phyloP scores from a whole-genome alignment of 2,113 vertebrate species.

The Labeo rohita region DNA sequence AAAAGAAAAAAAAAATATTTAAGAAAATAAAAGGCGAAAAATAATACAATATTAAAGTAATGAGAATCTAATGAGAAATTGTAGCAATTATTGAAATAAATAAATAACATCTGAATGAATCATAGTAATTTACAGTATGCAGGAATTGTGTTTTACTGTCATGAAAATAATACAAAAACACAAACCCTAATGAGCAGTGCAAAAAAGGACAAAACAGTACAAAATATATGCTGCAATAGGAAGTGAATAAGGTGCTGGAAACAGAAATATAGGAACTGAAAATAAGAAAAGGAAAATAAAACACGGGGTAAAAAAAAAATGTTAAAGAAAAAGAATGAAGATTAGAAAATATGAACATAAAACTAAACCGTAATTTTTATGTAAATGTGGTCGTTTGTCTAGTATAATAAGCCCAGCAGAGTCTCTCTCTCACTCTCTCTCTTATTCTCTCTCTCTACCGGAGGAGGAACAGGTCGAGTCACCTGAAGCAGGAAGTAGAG shows the following conservation, averaged over 20 bases:
- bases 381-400: background rate
- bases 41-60: background rate
- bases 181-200: background rate
- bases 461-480: background rate
- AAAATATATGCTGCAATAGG: background rate
- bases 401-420: background rate
- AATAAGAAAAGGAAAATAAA: background rate
- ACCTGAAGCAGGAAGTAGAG: constrained; percentile 6
- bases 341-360: background rate
- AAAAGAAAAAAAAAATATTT: no score
- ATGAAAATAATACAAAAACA: background rate
- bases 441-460: background rate
- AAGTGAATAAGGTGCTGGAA: background rate
- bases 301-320: background rate
- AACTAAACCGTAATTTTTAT: background rate
- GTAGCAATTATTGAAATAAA: background rate
- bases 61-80: background rate
- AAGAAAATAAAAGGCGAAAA: no score
- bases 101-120: background rate
- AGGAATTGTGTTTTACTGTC: background rate
- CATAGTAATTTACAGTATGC: background rate
- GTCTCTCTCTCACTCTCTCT: background rate
- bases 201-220: background rate
- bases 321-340: background rate
- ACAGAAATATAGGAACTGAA: background rate